These are phyloP conservation scores for Coremacera marginata DNA, from an alignment of 2,888 invertebrate species.

Conservation along the genomic window DNA sequence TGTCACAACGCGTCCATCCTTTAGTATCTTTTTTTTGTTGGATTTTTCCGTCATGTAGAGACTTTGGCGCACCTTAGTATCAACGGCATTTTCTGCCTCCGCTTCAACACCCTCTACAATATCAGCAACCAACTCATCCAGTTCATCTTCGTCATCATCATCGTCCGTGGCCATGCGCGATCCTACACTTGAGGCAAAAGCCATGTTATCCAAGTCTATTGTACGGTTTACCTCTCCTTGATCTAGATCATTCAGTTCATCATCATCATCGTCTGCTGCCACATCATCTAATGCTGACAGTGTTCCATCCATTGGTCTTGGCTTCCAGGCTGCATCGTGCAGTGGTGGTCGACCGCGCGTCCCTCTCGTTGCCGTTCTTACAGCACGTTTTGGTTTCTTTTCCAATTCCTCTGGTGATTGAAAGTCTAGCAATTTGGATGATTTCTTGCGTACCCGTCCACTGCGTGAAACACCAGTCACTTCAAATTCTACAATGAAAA, in stretches of 20 bases:
- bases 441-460: constrained; percentile 92
- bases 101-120: constrained; percentile 61
- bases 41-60: constrained; percentile 85
- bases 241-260: constrained; percentile 53
- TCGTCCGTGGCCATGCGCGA: constrained; percentile 7
- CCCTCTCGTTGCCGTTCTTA: constrained; percentile 33
- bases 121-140: constrained; percentile 62
- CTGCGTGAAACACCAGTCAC: constrained; percentile 90
- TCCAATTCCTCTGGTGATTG: constrained; percentile 90
- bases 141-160: constrained; percentile 60
- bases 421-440: constrained; percentile 93
- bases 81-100: constrained; percentile 52
- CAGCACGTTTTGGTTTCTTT: constrained; percentile 57
- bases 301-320: constrained; percentile 31
- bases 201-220: not conserved
- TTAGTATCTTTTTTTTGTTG: constrained; percentile 79
- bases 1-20: constrained; percentile 74
- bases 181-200: constrained; percentile 36
- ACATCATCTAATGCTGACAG: constrained; percentile 48
- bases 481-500: constrained; percentile 74
- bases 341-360: constrained; percentile 13
- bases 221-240: constrained; percentile 21
- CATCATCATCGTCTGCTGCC: constrained; percentile 55
- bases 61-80: constrained; percentile 65
- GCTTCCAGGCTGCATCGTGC: constrained; percentile 12